Evolutionary conservation across 2,797 vertebrate species (phyloP).

Genomic region (Neoniphon sammara): DNA sequence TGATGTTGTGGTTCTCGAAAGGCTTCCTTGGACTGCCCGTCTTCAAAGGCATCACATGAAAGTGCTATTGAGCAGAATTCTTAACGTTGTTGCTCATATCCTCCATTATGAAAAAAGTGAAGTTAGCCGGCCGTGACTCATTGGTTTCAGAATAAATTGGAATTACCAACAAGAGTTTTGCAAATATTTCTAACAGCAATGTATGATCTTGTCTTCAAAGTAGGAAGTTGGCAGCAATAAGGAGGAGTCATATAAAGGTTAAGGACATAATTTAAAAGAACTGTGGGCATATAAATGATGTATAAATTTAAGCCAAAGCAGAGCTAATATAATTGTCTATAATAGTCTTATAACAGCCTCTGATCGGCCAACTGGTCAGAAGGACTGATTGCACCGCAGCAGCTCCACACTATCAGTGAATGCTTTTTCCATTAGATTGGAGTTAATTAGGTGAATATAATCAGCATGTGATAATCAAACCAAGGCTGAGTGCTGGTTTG

Average conservation of each 20-base stretch:
- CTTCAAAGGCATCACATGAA: slow-evolving; percentile 71
- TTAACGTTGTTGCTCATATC: slow-evolving; percentile 44
- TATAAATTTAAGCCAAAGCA: slow-evolving; percentile 20
- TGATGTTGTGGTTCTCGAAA: slow-evolving; percentile 62
- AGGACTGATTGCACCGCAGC: slow-evolving; percentile 35
- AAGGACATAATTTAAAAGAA: slow-evolving; percentile 5
- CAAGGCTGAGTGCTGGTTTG: slow-evolving; percentile 61
- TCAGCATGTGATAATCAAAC: slow-evolving; percentile 75
- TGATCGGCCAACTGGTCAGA: slow-evolving; percentile 46
- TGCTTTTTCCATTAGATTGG: slow-evolving; percentile 57
- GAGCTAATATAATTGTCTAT: slow-evolving; percentile 23
- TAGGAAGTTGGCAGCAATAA: background rate
- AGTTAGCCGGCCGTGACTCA: background rate
- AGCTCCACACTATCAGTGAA: slow-evolving; percentile 25
- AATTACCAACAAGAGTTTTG: slow-evolving; percentile 15
- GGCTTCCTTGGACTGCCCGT: slow-evolving; percentile 36
- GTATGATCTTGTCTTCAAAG: slow-evolving; percentile 23
- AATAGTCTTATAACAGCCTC: slow-evolving; percentile 39
- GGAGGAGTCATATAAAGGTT: slow-evolving; percentile 1
- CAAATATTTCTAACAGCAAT: slow-evolving; percentile 16
- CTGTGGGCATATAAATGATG: background rate
- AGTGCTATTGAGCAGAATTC: slow-evolving; percentile 58
- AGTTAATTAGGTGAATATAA: slow-evolving; percentile 75
- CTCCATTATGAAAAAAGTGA: slow-evolving; percentile 53
- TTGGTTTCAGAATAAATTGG: slow-evolving; percentile 13